These are phyloP conservation scores for Mixornis gularis DNA, from an alignment of 2,113 vertebrate genomes.

Conservation along the genomic window DNA sequence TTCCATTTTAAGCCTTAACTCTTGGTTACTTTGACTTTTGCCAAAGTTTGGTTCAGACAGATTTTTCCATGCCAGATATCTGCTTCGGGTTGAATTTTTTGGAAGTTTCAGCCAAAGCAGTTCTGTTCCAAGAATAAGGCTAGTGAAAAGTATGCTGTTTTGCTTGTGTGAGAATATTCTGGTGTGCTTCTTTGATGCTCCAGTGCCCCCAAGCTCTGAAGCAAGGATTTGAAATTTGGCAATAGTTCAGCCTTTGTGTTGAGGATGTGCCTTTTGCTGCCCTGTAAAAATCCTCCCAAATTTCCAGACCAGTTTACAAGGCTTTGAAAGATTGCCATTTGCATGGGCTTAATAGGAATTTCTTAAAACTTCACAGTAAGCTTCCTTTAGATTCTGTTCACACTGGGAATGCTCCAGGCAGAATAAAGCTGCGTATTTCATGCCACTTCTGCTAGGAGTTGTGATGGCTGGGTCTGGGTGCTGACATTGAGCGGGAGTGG, in stretches of 20 bases:
- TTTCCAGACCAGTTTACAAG: constrained; percentile 55
- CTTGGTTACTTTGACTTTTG: background rate
- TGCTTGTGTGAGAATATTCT: constrained; percentile 55
- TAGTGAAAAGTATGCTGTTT: constrained; percentile 32
- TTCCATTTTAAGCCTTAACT: constrained; percentile 1
- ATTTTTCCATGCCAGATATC: constrained; percentile 18
- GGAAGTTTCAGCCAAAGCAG: background rate
- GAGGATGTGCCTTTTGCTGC: constrained; percentile 47
- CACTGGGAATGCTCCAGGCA: constrained; percentile 48
- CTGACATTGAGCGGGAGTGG: background rate
- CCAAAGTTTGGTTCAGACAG: background rate
- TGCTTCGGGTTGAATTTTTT: constrained; percentile 2
- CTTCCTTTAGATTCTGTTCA: constrained; percentile 60
- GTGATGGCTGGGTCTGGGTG: background rate
- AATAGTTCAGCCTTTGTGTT: constrained; percentile 51
- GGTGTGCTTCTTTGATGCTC: constrained; percentile 42
- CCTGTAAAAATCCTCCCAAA: constrained; percentile 55
- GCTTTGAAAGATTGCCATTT: constrained; percentile 59
- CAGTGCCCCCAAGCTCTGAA: constrained; percentile 53
- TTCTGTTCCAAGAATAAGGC: constrained; percentile 38
- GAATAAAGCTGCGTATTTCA: constrained; percentile 30
- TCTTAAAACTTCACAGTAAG: constrained; percentile 58
- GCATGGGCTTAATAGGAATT: constrained; percentile 43
- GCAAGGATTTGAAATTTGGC: constrained; percentile 56
- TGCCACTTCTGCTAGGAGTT: constrained; percentile 7